Percentiles rank a stretch among this genome's conserved stretches.
phyloP scores from a whole-genome alignment of 2,888 invertebrate species.

The Gymnoscelis rufifasciata region DNA sequence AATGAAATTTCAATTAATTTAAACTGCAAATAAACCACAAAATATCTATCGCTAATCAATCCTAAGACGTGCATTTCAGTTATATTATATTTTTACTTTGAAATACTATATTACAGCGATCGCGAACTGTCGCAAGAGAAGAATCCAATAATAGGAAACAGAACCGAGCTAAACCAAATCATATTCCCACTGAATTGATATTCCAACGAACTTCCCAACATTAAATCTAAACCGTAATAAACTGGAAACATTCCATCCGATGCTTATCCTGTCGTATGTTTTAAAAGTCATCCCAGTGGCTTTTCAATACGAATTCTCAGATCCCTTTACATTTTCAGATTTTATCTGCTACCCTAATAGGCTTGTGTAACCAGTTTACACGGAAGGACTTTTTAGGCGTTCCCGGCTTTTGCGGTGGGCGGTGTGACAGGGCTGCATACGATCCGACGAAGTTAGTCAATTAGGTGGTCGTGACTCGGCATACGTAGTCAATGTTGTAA shows the following conservation, averaged over 20 bases:
- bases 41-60: no score
- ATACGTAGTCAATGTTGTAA: constrained; percentile 18
- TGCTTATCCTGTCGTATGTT: constrained; percentile 24
- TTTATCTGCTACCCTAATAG: constrained; percentile 36
- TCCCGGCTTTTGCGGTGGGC: constrained; percentile 49
- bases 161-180: no score
- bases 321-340: constrained; percentile 15
- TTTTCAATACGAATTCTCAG: constrained; percentile 28
- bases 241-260: constrained; percentile 15
- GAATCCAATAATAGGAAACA: no score
- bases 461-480: constrained; percentile 46
- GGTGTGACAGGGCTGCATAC: constrained; percentile 58
- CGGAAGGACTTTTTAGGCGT: constrained; percentile 69
- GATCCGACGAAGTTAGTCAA: constrained; percentile 47
- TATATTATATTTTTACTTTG: no score
- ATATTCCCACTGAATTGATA: no score
- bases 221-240: constrained; percentile 7
- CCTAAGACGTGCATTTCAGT: no score
- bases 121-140: no score
- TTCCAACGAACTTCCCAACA: constrained; percentile 2
- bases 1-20: no score
- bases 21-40: no score
- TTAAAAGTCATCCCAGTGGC: constrained; percentile 28
- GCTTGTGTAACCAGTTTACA: constrained; percentile 56
- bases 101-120: no score